Percentiles rank a stretch among this genome's conserved stretches.
Conservation (phyloP, 2,113 vertebrate genomes). For the Himantopus leucocephalus region DNA sequence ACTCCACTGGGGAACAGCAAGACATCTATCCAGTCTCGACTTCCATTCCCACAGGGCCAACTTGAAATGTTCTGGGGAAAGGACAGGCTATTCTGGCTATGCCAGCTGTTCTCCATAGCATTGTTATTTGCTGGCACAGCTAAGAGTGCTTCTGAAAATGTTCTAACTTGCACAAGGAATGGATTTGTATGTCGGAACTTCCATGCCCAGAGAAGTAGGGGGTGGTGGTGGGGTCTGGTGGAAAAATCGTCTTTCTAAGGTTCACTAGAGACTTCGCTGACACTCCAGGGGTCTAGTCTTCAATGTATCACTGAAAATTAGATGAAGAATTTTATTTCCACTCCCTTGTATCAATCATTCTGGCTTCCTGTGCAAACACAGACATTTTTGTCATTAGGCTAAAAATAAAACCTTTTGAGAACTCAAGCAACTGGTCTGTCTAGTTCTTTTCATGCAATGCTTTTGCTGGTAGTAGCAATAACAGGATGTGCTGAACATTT, state of each 20-base stretch:
- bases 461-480: slow-evolving; percentile 52
- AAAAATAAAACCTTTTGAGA: slow-evolving; percentile 69
- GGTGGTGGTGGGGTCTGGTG: neutral
- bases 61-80: slow-evolving; percentile 5
- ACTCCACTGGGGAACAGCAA: neutral
- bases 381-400: slow-evolving; percentile 73
- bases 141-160: neutral
- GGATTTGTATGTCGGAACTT: neutral
- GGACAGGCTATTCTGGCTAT: neutral
- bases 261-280: neutral
- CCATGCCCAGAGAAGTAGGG: neutral
- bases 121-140: neutral
- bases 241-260: neutral
- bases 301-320: slow-evolving; percentile 30
- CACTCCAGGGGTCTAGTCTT: neutral
- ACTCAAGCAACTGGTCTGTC: slow-evolving; percentile 55
- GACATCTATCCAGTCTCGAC: neutral
- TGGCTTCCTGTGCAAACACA: slow-evolving; percentile 73
- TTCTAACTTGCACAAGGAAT: neutral
- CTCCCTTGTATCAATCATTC: slow-evolving; percentile 58
- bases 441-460: slow-evolving; percentile 21
- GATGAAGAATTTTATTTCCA: slow-evolving; percentile 33
- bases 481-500: slow-evolving; percentile 42
- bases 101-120: neutral
- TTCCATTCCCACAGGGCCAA: slow-evolving; percentile 2